Evolutionary conservation across 2,888 invertebrate species (phyloP), one percentile per base, ranked within the genome.

Genomic region (Maniola hyperantus): DNA sequence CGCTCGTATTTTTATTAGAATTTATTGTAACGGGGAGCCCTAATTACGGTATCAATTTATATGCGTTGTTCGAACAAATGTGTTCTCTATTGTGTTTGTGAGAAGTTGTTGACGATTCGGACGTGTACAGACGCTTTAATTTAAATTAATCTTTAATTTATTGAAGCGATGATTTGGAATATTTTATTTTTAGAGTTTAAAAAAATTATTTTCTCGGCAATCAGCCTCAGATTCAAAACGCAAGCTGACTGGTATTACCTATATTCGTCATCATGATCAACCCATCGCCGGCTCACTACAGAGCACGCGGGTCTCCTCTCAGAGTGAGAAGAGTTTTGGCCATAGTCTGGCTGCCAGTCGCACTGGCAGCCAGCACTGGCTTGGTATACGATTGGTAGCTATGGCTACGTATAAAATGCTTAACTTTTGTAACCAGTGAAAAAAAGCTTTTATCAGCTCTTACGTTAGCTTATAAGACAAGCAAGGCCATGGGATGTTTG

Each of bases 61-160:
- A 83, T 78, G 84, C 83, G 85, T 89, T 80, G 87, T 85, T 75
- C 72, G 82, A 85, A 88, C 83, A 86, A 89, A 90, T 89, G 85
- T 78, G 82, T 83, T 83, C 83, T 81, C 85, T 76, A 69, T 71
- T 62, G 39, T 44, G 39, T 46, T 53, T 69, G 59, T 68, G 57
- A 67, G 67, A 67, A 58, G 18, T 60, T 66, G 63, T 65, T 48
- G 54, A 64, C 11, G 39, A 44, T 33, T 39, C 39, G 11, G 67
- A 34, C 34, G n/a, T 66, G 36, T 18, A 50, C 46, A 34, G 60
- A 42, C 34, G 36, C 66, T 65, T 44, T 73, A 68, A 72, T 67
- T 55, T 69, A 63, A 69, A 72, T 72, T 73, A 72, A 73, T 73
- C 62, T 71, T 57, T 70, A 70, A 69, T 71, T 70, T 71, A 71